Conservation (phyloP, 2,888 invertebrate genomes). For the Synanthedon formicaeformis region DNA sequence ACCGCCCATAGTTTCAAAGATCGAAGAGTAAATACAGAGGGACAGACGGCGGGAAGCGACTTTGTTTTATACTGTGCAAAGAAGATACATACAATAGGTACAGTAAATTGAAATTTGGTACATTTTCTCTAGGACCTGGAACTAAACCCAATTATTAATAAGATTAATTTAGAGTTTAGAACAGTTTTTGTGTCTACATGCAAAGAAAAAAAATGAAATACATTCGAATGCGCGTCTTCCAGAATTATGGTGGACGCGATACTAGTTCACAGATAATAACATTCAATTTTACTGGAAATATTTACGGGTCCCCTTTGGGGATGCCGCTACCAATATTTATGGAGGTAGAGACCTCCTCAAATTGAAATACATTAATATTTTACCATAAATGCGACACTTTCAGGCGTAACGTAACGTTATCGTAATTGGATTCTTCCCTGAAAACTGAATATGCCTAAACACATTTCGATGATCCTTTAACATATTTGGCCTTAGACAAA, state of each 20-base stretch:
- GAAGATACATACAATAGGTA: too few species aligned
- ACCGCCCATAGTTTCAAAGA: too few species aligned
- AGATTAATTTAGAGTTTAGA: too few species aligned
- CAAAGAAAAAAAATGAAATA: background rate
- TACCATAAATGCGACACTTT: constrained; percentile 70
- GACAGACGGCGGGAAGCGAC: too few species aligned
- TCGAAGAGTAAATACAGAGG: too few species aligned
- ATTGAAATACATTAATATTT: constrained; percentile 72
- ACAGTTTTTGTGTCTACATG: too few species aligned
- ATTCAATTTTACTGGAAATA: constrained; percentile 64
- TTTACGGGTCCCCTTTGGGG: constrained; percentile 56
- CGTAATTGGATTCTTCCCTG: constrained; percentile 67
- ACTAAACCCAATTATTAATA: too few species aligned
- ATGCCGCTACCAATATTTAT: constrained; percentile 61
- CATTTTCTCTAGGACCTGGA: too few species aligned
- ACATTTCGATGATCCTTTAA: background rate
- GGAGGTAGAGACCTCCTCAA: constrained; percentile 64
- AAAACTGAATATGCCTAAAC: constrained; percentile 28
- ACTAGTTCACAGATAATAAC: constrained; percentile 54
- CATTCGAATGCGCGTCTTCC: constrained; percentile 3
- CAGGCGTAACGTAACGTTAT: constrained; percentile 66
- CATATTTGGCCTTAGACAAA: too few species aligned
- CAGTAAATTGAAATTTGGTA: too few species aligned
- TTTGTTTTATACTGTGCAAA: too few species aligned
- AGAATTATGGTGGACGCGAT: constrained; percentile 14